phyloP scores from a whole-genome alignment of 2,113 vertebrate species.

The Tychaedon coryphoeus region DNA sequence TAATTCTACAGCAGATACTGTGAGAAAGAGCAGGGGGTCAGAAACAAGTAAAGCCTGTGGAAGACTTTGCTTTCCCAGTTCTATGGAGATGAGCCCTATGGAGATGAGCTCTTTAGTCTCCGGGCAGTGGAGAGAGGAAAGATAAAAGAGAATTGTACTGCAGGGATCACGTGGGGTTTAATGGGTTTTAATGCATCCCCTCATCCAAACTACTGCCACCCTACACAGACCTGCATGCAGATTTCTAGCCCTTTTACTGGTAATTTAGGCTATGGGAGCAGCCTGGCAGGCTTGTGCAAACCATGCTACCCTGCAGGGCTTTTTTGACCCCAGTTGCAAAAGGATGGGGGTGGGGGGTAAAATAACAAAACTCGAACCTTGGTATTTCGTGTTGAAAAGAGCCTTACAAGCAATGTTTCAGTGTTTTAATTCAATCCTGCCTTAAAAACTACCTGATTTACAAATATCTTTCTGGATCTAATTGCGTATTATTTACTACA shows the following conservation, averaged over 20 bases:
- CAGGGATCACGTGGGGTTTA: background rate
- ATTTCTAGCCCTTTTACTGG: background rate
- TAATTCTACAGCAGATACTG: background rate
- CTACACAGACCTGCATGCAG: background rate
- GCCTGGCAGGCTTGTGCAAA: background rate
- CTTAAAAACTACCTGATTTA: background rate
- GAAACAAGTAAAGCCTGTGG: background rate
- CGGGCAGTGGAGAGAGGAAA: background rate
- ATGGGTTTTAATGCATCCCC: background rate
- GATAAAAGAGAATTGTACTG: constrained; percentile 28
- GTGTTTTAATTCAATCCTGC: background rate
- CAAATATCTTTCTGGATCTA: background rate
- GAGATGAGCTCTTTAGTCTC: constrained; percentile 15
- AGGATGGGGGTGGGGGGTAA: background rate
- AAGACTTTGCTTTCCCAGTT: background rate
- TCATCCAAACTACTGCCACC: background rate
- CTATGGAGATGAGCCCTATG: background rate
- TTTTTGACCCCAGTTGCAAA: background rate
- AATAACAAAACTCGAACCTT: background rate
- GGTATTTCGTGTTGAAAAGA: background rate
- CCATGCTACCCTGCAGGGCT: background rate
- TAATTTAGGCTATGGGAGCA: background rate
- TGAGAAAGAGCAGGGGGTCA: background rate
- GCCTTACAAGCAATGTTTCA: background rate
- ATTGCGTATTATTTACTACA: background rate